These are phyloP conservation scores for Mesorhabditis spiculigera DNA, from an alignment of 2,888 invertebrate species.

Conservation along the genomic window DNA sequence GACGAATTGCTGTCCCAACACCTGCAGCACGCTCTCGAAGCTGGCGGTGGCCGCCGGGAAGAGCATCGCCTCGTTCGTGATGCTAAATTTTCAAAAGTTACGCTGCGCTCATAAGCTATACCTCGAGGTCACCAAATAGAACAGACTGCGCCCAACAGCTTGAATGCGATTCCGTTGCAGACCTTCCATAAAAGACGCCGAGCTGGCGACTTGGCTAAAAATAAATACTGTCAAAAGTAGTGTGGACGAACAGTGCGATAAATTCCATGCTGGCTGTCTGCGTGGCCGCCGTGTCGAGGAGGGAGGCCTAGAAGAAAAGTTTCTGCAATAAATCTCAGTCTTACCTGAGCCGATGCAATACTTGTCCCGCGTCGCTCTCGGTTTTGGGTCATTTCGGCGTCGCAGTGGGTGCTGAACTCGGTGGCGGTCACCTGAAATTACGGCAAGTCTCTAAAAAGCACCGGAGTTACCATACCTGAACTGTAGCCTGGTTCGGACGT, in stretches of 20 bases:
- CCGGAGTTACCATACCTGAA: constrained; percentile 13
- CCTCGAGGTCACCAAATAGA: constrained; percentile 31
- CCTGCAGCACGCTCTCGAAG: constrained; percentile 21
- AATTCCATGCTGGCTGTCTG: constrained; percentile 36
- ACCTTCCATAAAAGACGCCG: constrained; percentile 7
- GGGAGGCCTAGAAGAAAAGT: constrained; percentile 15
- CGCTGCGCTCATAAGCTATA: neutral
- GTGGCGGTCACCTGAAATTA: constrained; percentile 26
- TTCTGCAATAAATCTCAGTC: constrained; percentile 23
- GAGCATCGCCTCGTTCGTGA: constrained; percentile 24
- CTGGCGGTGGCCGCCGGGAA: constrained; percentile 29
- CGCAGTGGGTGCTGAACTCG: constrained; percentile 36
- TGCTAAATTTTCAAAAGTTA: neutral
- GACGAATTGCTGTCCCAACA: constrained; percentile 44
- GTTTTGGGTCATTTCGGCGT: constrained; percentile 46
- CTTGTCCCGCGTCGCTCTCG: constrained; percentile 30
- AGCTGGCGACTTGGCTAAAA: constrained; percentile 11
- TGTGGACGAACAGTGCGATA: constrained; percentile 21
- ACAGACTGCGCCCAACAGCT: constrained; percentile 25
- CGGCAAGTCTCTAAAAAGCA: neutral
- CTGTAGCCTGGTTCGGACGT: constrained; percentile 19
- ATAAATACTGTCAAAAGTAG: neutral
- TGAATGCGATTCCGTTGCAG: constrained; percentile 20
- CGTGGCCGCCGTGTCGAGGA: constrained; percentile 31
- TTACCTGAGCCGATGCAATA: constrained; percentile 19